Evolutionary conservation across 53 echinoderm and acorn worm species (phyloP).

Genomic region (Paelopatides confundens): DNA sequence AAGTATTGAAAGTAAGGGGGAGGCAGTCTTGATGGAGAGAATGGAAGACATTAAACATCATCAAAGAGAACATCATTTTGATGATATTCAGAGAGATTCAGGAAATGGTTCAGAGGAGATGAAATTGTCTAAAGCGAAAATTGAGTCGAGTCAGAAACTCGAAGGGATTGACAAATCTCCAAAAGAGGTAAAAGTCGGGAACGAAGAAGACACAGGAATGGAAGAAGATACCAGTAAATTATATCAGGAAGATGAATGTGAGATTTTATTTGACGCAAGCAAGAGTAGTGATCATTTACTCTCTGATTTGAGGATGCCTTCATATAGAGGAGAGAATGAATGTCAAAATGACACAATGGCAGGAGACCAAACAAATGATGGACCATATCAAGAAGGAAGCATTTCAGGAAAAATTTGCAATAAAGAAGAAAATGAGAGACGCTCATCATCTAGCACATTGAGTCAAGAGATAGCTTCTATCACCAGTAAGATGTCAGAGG

Average conservation of each 20-base stretch:
- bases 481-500: too few species aligned
- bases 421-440: too few species aligned
- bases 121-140: not conserved
- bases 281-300: not conserved
- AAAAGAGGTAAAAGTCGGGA: not conserved
- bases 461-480: too few species aligned
- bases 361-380: too few species aligned
- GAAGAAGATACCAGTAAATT: not conserved
- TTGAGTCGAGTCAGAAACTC: not conserved
- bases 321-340: not conserved
- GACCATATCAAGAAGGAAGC: not conserved
- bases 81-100: not conserved
- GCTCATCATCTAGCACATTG: too few species aligned
- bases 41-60: not conserved
- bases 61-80: not conserved
- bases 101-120: not conserved
- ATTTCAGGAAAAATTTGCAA: not conserved
- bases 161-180: not conserved
- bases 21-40: too few species aligned
- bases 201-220: not conserved
- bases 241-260: not conserved
- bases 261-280: not conserved
- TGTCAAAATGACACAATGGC: too few species aligned
- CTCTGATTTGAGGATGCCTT: constrained; percentile 20
- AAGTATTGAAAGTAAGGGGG: not conserved